These are phyloP conservation scores for Colaptes auratus DNA, from an alignment of 2,113 vertebrate species.

Conservation along the genomic window DNA sequence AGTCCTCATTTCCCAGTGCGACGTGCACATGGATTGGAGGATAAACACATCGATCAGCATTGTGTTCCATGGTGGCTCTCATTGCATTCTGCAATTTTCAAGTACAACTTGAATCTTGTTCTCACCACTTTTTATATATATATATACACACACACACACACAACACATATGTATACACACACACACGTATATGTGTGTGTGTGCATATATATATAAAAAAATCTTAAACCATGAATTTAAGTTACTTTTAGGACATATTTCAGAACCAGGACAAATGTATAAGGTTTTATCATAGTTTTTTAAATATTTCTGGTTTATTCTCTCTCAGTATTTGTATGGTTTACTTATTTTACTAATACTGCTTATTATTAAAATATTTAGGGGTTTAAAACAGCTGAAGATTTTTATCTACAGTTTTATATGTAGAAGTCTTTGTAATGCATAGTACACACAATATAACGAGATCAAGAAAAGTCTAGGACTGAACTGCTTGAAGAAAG, in stretches of 20 bases:
- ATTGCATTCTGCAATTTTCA: constrained; percentile 89
- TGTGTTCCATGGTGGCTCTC: constrained; percentile 94
- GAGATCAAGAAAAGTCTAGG: neutral
- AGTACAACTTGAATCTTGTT: neutral
- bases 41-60: constrained; percentile 84
- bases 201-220: neutral
- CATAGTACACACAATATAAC: neutral
- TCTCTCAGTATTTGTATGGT: neutral
- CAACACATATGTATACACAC: too few species aligned
- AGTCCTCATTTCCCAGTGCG: constrained; percentile 88
- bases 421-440: neutral
- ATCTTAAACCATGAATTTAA: neutral
- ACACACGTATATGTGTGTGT: too few species aligned
- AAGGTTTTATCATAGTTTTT: neutral
- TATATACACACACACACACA: too few species aligned
- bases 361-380: too few species aligned
- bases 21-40: constrained; percentile 86
- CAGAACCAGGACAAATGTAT: neutral
- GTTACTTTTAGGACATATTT: neutral
- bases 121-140: neutral
- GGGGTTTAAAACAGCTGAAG: neutral
- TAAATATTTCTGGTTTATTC: neutral
- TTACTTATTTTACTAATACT: too few species aligned
- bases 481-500: neutral
- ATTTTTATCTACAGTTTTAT: neutral